Percentiles rank a stretch among this genome's conserved stretches.
Conservation (phyloP, 2,888 invertebrate species). For the Noctua janthe region DNA sequence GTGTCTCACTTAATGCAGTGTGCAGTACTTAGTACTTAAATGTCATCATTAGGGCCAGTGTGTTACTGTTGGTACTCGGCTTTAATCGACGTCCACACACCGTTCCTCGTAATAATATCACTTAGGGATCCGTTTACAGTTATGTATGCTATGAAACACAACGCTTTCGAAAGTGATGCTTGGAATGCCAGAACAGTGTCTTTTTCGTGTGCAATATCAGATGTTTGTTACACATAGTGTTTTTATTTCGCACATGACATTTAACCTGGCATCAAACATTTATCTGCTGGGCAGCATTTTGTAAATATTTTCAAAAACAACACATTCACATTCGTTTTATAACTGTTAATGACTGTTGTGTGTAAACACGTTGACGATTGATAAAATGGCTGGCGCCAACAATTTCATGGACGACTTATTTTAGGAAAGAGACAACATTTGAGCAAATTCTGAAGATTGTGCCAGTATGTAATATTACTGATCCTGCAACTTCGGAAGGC, state of each 20-base stretch:
- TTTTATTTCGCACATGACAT: not conserved
- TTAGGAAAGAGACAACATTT: conserved; percentile 1
- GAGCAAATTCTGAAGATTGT: not conserved
- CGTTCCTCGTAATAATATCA: conserved; percentile 35
- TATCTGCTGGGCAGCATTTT: not conserved
- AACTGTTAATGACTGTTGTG: conserved; percentile 19
- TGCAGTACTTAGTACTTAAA: conserved; percentile 28
- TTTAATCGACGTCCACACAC: conserved; percentile 32
- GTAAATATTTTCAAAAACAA: conserved; percentile 19
- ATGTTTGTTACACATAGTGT: not conserved
- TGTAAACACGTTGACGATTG: conserved; percentile 22
- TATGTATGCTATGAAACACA: conserved; percentile 1
- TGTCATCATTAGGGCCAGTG: conserved; percentile 38
- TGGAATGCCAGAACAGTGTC: not conserved
- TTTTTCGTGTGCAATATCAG: not conserved
- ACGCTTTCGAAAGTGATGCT: conserved; percentile 3
- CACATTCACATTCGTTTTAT: conserved; percentile 12
- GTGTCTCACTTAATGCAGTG: not conserved
- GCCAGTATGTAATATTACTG: not conserved
- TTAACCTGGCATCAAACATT: not conserved
- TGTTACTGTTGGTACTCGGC: conserved; percentile 20
- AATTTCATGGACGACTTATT: conserved; percentile 17
- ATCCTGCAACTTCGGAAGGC: not conserved
- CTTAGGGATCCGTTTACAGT: conserved; percentile 28
- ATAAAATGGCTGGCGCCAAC: conserved; percentile 20